Conservation (phyloP, 2,888 invertebrate species). For the Aplocera efformata region DNA sequence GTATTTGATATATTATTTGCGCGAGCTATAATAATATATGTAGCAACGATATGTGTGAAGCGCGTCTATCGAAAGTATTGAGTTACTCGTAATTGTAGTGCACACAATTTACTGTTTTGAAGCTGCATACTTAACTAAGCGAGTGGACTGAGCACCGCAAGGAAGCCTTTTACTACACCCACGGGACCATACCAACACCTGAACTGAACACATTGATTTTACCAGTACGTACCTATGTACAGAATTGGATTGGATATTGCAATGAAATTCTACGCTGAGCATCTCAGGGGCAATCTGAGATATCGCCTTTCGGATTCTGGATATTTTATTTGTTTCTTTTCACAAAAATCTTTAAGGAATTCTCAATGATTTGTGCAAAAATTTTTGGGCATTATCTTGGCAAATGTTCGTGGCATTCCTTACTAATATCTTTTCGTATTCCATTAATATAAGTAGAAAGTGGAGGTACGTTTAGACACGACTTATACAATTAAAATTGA, state of each 20-base stretch:
- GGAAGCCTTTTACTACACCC: constrained; percentile 49
- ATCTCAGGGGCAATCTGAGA: constrained; percentile 5
- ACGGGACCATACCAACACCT: constrained; percentile 44
- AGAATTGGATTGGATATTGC: constrained; percentile 8
- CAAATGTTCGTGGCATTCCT: too few relatives aligned
- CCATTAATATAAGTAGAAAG: too few relatives aligned
- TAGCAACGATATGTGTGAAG: too few relatives aligned
- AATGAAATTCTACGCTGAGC: constrained; percentile 11
- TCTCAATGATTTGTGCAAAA: too few relatives aligned
- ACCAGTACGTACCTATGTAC: constrained; percentile 17
- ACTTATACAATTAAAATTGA: too few relatives aligned
- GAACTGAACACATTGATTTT: constrained; percentile 39
- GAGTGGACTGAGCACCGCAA: constrained; percentile 26
- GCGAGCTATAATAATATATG: too few relatives aligned
- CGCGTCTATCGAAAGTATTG: constrained; percentile 4
- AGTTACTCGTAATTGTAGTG: constrained; percentile 2
- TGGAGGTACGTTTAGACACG: too few relatives aligned
- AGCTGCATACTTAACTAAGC: constrained; percentile 24
- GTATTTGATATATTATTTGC: too few relatives aligned
- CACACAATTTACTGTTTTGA: constrained; percentile 14
- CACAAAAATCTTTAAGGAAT: too few relatives aligned
- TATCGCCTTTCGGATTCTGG: neutral
- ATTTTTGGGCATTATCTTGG: too few relatives aligned
- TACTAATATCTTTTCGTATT: too few relatives aligned
- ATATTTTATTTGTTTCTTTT: too few relatives aligned